These are phyloP conservation scores for Ypsolopha sequella DNA, from an alignment of 2,888 invertebrate genomes.

Conservation along the genomic window DNA sequence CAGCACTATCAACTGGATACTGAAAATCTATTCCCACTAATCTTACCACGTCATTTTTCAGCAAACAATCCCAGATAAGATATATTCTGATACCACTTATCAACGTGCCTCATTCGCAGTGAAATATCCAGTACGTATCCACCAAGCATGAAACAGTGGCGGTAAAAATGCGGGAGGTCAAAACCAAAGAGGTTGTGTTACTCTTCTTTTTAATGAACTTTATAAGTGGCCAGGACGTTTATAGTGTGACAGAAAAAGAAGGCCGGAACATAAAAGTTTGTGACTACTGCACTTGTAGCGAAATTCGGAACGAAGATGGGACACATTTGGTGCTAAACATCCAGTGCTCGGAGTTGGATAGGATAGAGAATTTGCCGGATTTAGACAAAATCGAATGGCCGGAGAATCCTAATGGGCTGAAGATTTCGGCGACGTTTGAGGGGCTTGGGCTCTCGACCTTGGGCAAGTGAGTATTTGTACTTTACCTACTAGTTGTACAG, in stretches of 20 bases:
- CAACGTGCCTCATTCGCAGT: background rate
- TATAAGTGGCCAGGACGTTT: conserved; percentile 28
- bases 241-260: conserved; percentile 23
- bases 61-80: conserved; percentile 2
- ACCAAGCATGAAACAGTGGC: background rate
- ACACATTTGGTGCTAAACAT: conserved; percentile 54
- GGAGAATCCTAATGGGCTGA: conserved; percentile 48
- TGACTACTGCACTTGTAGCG: conserved; percentile 59
- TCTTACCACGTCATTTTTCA: conserved; percentile 3
- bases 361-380: conserved; percentile 43
- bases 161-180: background rate
- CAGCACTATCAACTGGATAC: background rate
- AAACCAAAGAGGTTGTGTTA: conserved; percentile 13
- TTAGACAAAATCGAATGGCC: conserved; percentile 61
- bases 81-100: background rate
- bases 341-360: conserved; percentile 52
- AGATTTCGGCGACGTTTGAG: conserved; percentile 52
- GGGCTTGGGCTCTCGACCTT: conserved; percentile 48
- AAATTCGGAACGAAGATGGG: conserved; percentile 49
- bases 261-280: conserved; percentile 39
- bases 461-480: conserved; percentile 45
- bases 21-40: background rate
- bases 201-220: conserved; percentile 32
- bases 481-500: too few relatives aligned
- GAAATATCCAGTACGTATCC: background rate